Percentiles rank a stretch among this genome's conserved stretches.
These are phyloP conservation scores for Rhinogobio ventralis DNA, from an alignment of 2,797 vertebrate species.

Conservation along the genomic window DNA sequence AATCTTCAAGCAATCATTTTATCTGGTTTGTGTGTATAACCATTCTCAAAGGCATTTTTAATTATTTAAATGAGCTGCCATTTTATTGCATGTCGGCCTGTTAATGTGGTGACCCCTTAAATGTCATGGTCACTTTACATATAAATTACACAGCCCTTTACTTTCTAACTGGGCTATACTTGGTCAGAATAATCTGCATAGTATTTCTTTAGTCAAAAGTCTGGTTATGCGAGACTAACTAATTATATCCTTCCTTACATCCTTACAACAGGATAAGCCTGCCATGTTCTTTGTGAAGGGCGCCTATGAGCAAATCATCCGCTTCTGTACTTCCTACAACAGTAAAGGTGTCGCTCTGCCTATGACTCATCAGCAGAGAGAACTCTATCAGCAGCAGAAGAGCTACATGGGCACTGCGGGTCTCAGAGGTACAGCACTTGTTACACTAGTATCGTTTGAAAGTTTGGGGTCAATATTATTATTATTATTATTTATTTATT, in stretches of 20 bases:
- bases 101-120: neutral
- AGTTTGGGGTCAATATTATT: neutral
- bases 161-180: neutral
- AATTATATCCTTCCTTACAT: neutral
- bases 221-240: neutral
- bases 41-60: neutral
- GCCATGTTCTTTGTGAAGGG: conserved; percentile 93
- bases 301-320: conserved; percentile 93
- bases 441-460: neutral
- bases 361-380: conserved; percentile 88
- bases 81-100: neutral
- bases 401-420: conserved; percentile 91
- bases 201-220: neutral
- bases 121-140: neutral
- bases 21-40: neutral
- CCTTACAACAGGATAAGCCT: conserved; percentile 85
- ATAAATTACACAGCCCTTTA: neutral
- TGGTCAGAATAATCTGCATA: neutral
- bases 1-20: neutral
- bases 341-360: conserved; percentile 82
- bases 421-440: conserved; percentile 83
- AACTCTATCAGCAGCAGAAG: conserved; percentile 93
- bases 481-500: too few species aligned
- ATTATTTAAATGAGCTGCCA: neutral
- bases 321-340: conserved; percentile 87